Evolutionary conservation across 2,797 vertebrate genomes (phyloP).

Genomic region (Chelmon rostratus): DNA sequence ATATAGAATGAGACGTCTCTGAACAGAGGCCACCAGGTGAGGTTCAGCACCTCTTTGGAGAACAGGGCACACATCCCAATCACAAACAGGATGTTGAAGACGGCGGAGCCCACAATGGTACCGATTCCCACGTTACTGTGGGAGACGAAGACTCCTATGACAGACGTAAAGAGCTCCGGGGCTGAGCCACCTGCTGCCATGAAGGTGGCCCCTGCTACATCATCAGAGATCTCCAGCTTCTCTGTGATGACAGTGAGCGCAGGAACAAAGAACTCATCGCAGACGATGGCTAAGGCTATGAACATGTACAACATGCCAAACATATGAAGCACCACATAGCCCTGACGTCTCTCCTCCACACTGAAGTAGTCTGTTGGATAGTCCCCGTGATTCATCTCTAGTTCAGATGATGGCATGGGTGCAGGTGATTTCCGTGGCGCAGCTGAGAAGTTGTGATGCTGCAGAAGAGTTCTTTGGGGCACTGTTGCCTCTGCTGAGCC

Average conservation of each 20-base stretch:
- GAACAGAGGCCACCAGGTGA: constrained; percentile 99
- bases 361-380: constrained; percentile 93
- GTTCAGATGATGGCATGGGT: constrained; percentile 76
- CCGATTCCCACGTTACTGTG: constrained; percentile 98
- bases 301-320: constrained; percentile 99
- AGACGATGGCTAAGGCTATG: constrained; percentile 96
- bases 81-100: constrained; percentile 98
- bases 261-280: constrained; percentile 98
- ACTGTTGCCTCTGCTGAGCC: constrained; percentile 64
- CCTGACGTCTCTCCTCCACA: constrained; percentile 90
- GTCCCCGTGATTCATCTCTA: constrained; percentile 86
- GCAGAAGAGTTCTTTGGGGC: constrained; percentile 92
- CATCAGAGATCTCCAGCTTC: constrained; percentile 94
- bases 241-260: constrained; percentile 97
- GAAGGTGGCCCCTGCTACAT: constrained; percentile 97
- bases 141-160: constrained; percentile 96
- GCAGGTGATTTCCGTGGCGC: constrained; percentile 66
- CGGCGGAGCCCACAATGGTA: constrained; percentile 96
- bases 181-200: constrained; percentile 98
- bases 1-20: constrained; percentile 97
- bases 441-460: constrained; percentile 81
- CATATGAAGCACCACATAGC: constrained; percentile 91
- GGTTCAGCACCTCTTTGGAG: constrained; percentile 94
- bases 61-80: constrained; percentile 99
- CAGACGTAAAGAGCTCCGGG: constrained; percentile 97